Base-by-base conservation (phyloP, 1,140 invertebrate species). In the Drosophila pseudoananassae region DNA sequence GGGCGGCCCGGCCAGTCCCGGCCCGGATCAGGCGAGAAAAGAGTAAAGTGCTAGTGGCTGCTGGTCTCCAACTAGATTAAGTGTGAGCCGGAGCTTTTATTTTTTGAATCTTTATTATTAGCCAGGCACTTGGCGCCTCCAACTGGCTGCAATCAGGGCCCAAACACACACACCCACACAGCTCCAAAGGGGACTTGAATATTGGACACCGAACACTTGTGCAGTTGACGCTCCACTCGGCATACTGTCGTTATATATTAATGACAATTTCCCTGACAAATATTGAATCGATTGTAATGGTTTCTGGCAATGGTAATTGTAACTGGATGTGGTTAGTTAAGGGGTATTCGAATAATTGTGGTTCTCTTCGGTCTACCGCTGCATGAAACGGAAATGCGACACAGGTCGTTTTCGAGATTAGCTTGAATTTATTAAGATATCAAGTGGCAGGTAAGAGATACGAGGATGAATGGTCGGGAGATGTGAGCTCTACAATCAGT, bases 11-110 rank as follows among this genome's bases (percentile, higher is more conserved):
- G 43, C 17, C 9, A 15, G 25, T 7, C 25, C 25, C 10, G 27
- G 49, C 2, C 25, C 15, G 10, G 43, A n/a, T n/a, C 15, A 66
- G 4, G 55, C 33, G 63, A 45, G 59, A 64, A 64, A 43, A 38
- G 49, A 51, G 65, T 55, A 69, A 69, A 55, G 63, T 69, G 56
- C 54, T 52, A 47, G 55, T 73, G 36, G 52, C 52, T 73, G 70
- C 69, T 55, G 71, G 71, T 65, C 70, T 69, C 54, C 82, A 85
- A 87, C 82, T 85, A 87, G 82, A 85, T 85, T 87, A 85, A 75
- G 64, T 68, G 60, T 82, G 74, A 63, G 82, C 49, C 59, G 49
- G 60, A 75, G 82, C 78, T 75, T 70, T 61, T 71, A 77, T 77
- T 65, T 65, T 53, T 82, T 50, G 53, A 82, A 64, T 85, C 61